Conservation (phyloP, 1,140 invertebrate genomes). For the Anoplophora glabripennis region DNA sequence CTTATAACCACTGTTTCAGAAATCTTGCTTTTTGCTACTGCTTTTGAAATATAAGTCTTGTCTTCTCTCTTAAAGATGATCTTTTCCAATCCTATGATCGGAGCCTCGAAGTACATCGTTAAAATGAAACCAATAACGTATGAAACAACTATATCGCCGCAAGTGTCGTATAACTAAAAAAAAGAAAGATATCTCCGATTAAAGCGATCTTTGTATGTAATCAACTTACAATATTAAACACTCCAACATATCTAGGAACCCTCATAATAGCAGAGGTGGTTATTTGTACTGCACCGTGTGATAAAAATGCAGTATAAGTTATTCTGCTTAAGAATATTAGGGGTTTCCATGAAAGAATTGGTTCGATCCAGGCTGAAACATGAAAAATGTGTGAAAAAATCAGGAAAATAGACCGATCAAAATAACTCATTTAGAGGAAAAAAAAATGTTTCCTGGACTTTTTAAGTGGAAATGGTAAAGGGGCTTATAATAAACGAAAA, state of each 20-base stretch:
- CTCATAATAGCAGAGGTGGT: slow-evolving; percentile 57
- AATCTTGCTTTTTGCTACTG: too few relatives aligned
- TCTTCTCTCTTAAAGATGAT: neutral
- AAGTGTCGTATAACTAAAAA: neutral
- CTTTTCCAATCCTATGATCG: neutral
- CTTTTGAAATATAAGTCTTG: too few relatives aligned
- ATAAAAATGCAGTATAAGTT: slow-evolving; percentile 67
- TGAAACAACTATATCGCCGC: neutral
- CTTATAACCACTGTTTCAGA: too few relatives aligned
- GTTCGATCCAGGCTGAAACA: slow-evolving; percentile 55
- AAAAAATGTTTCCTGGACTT: too few relatives aligned
- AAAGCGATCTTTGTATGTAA: neutral
- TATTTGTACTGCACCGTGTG: slow-evolving; percentile 66
- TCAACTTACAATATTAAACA: slow-evolving; percentile 51
- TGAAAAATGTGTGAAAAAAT: slow-evolving; percentile 7
- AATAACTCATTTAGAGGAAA: too few relatives aligned
- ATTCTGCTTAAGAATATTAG: slow-evolving; percentile 63
- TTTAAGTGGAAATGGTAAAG: too few relatives aligned
- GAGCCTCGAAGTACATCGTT: neutral
- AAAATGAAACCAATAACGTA: neutral
- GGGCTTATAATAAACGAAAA: too few relatives aligned
- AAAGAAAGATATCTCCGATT: neutral
- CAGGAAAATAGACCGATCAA: too few relatives aligned
- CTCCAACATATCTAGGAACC: slow-evolving; percentile 52
- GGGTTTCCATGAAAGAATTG: slow-evolving; percentile 62